phyloP scores from a whole-genome alignment of 1,140 invertebrate genomes.

The Lepidotrigona ventralis region DNA sequence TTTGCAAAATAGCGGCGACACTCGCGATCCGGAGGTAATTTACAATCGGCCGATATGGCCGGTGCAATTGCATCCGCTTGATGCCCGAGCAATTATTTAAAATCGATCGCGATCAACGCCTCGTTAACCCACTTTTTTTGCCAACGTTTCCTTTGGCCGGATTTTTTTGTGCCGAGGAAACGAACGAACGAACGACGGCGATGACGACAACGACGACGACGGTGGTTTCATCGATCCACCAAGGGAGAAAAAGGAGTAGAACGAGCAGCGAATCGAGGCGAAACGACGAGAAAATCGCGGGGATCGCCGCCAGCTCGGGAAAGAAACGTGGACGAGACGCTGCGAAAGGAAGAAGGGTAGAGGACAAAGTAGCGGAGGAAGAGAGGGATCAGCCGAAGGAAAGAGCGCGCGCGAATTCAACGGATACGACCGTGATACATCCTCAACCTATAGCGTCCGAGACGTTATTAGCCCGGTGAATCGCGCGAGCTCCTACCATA shows the following conservation, averaged over 20 bases:
- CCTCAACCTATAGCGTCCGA: conserved; percentile 59
- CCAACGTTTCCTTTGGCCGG: background rate
- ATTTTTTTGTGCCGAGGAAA: background rate
- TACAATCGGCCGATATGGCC: background rate
- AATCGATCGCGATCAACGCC: conserved; percentile 48
- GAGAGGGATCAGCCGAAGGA: conserved; percentile 44
- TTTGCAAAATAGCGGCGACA: background rate
- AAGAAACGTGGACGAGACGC: background rate
- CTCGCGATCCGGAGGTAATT: background rate
- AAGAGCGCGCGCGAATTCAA: conserved; percentile 61
- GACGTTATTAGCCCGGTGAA: conserved; percentile 75
- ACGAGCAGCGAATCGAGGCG: background rate
- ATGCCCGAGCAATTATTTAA: conserved; percentile 26
- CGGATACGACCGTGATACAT: conserved; percentile 58
- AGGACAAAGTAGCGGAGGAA: conserved; percentile 3
- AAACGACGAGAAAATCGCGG: conserved; percentile 24
- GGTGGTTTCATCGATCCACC: background rate
- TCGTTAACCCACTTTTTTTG: conserved; percentile 48
- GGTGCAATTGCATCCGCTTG: conserved; percentile 22
- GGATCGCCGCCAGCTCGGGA: background rate
- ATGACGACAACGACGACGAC: background rate
- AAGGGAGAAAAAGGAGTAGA: background rate
- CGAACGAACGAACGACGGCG: background rate
- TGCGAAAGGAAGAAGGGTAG: conserved; percentile 22
- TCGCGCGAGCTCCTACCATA: conserved; percentile 74